phyloP scores from a whole-genome alignment of 2,113 vertebrate species.

The Egretta garzetta region DNA sequence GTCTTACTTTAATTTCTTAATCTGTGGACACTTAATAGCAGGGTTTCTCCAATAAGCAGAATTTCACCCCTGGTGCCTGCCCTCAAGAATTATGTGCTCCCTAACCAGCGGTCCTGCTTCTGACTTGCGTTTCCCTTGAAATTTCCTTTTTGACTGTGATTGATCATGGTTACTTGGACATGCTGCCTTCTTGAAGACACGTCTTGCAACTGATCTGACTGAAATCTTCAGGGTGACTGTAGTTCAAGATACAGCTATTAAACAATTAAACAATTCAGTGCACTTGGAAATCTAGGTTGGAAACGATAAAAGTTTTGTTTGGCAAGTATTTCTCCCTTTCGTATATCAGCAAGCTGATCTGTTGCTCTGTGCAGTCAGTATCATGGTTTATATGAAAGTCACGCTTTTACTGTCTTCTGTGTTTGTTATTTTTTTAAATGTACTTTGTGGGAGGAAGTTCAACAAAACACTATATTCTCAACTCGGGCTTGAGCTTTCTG shows the following conservation, averaged over 20 bases:
- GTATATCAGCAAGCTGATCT: not conserved
- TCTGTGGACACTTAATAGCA: not conserved
- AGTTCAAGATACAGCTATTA: not conserved
- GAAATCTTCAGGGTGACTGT: not conserved
- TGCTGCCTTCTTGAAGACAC: not conserved
- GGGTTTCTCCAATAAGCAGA: not conserved
- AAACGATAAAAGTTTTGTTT: not conserved
- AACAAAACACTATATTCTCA: slow-evolving; percentile 16
- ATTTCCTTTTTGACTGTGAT: not conserved
- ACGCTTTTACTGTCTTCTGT: slow-evolving; percentile 11
- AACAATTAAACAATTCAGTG: not conserved
- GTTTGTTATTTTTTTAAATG: slow-evolving; percentile 45
- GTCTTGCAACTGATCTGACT: not conserved
- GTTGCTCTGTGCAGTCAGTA: not conserved
- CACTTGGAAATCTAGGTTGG: not conserved
- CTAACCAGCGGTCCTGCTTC: fast-evolving
- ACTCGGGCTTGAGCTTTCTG: not conserved
- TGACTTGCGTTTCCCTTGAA: not conserved
- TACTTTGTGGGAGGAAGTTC: slow-evolving; percentile 64
- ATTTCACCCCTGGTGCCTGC: not conserved
- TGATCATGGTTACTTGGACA: not conserved
- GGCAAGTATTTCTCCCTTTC: not conserved
- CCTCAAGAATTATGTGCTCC: not conserved
- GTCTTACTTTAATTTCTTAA: not conserved
- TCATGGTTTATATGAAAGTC: slow-evolving; percentile 17